These are phyloP conservation scores for Deilephila elpenor DNA, from an alignment of 2,888 invertebrate genomes.

Conservation along the genomic window DNA sequence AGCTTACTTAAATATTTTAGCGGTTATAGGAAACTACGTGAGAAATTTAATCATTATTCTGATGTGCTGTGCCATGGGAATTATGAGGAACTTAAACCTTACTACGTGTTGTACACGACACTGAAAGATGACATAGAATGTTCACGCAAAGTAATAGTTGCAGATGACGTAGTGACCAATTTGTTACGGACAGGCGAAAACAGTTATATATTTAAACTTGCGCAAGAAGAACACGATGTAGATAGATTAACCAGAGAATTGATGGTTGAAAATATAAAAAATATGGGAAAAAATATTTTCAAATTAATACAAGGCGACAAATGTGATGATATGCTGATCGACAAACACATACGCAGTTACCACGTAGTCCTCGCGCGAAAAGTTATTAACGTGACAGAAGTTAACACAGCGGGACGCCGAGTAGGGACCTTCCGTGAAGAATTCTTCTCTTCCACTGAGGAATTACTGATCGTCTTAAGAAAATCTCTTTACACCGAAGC, in stretches of 20 bases:
- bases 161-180: background rate
- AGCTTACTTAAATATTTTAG: slow-evolving; percentile 4
- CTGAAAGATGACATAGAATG: background rate
- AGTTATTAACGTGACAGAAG: background rate
- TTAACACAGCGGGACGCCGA: background rate
- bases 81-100: background rate
- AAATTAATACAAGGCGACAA: background rate
- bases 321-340: background rate
- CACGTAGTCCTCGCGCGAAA: slow-evolving; percentile 5
- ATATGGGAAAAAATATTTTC: background rate
- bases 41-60: background rate
- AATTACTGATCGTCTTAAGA: background rate
- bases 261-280: slow-evolving; percentile 2
- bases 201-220: background rate
- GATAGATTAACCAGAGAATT: background rate
- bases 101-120: slow-evolving; percentile 14
- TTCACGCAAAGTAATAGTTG: background rate
- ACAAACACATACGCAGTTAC: background rate
- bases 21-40: slow-evolving; percentile 1
- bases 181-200: slow-evolving; percentile 1
- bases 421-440: slow-evolving; percentile 4
- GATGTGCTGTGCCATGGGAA: background rate
- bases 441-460: slow-evolving; percentile 3
- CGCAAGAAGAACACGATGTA: background rate
- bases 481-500: background rate